phyloP scores from a whole-genome alignment of 2,113 vertebrate species.

The Odocoileus hemionus region DNA sequence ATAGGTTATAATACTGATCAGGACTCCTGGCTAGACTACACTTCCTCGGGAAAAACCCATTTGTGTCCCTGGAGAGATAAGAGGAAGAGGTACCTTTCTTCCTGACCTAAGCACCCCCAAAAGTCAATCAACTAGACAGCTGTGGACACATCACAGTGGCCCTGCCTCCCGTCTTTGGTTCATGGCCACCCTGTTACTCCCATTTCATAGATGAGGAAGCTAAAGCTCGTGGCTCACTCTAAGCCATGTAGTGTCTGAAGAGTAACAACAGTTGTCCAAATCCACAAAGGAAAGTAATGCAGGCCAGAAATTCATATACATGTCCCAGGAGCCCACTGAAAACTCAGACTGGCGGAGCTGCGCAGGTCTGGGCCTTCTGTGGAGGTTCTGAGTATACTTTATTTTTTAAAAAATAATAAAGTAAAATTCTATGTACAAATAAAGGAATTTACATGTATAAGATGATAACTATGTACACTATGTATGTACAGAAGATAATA shows the following conservation, averaged over 20 bases:
- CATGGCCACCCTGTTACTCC: neutral
- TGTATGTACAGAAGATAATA: neutral
- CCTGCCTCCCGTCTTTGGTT: neutral
- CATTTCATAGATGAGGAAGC: neutral
- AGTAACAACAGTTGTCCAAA: neutral
- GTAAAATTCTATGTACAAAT: neutral
- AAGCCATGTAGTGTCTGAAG: neutral
- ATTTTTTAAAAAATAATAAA: neutral
- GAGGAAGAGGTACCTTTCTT: neutral
- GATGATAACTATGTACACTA: conserved; percentile 2
- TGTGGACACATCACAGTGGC: neutral
- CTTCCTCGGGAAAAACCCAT: neutral
- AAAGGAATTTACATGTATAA: neutral
- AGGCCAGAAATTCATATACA: neutral
- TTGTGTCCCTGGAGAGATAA: neutral
- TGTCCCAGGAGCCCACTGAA: neutral
- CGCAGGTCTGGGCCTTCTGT: neutral
- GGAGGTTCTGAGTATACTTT: neutral
- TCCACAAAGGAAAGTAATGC: neutral
- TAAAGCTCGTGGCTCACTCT: neutral
- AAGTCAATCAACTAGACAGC: neutral
- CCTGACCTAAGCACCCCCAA: neutral
- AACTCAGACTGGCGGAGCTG: neutral
- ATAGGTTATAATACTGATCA: neutral
- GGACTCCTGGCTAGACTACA: neutral